phyloP scores from a whole-genome alignment of 1,140 invertebrate species.

The Schlechtendalia chinensis region DNA sequence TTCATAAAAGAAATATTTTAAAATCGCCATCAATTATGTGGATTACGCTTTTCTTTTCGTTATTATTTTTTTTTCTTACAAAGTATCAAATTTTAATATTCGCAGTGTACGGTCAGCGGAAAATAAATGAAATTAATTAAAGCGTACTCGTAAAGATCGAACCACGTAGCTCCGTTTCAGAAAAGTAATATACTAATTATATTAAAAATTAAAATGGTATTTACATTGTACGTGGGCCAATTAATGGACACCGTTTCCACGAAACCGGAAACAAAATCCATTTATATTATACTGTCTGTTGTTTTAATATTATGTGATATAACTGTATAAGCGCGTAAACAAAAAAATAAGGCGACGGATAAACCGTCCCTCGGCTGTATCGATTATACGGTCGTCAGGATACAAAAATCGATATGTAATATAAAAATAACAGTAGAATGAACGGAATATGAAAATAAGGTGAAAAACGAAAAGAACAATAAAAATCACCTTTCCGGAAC shows the following conservation, averaged over 20 bases:
- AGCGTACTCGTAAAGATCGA: too few relatives aligned
- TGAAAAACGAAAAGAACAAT: too few relatives aligned
- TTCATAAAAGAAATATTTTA: neutral
- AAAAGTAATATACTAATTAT: too few relatives aligned
- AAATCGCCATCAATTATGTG: neutral
- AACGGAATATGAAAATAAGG: neutral
- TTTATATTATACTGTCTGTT: slow-evolving; percentile 1
- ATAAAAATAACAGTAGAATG: slow-evolving; percentile 3
- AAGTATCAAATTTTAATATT: too few relatives aligned
- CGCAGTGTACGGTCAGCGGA: too few relatives aligned
- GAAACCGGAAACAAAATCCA: neutral
- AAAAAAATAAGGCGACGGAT: neutral
- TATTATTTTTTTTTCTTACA: neutral
- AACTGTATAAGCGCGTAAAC: neutral
- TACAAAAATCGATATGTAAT: too few relatives aligned
- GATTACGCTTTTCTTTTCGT: neutral
- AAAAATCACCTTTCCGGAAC: slow-evolving; percentile 29
- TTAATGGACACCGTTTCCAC: too few relatives aligned
- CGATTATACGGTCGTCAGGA: neutral
- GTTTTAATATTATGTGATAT: slow-evolving; percentile 32
- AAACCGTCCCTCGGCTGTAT: neutral
- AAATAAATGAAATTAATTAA: too few relatives aligned
- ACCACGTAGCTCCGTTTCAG: too few relatives aligned
- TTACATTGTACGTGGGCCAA: too few relatives aligned
- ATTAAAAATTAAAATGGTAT: too few relatives aligned